Evolutionary conservation across 2,888 invertebrate genomes (phyloP), one percentile per base, ranked within the genome.

Genomic region (Mythimna loreyi): DNA sequence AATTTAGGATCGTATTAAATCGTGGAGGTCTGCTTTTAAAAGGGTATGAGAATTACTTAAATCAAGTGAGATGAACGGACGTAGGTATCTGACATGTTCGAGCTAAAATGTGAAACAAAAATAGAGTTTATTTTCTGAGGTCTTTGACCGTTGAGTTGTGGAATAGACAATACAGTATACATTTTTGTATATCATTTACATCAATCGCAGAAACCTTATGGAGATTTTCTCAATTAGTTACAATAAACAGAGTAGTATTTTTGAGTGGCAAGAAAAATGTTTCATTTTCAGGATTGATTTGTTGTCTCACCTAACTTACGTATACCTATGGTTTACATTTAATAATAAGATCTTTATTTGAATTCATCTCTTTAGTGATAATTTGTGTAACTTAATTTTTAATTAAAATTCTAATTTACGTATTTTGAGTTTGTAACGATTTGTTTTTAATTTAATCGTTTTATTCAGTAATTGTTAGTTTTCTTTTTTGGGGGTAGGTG

Each of bases 61-160:
- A 58, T 63, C 62, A 67, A 76, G 75, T 75, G 69, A 63, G 76
- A 76, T 75, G 69, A 52, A 80, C 45, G 58, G 58, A 36, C 45
- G 68, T 50, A 36, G 23, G 47, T 36, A 59, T 56, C 40, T 75
- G 75, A 67, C 69, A 52, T 52, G 33, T 43, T 47, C 67, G 49
- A 47, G 23, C 30, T 3, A 25, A 50, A 75, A 61, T 74, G 49
- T 47, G 45, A 55, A 62, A 80, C 49, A 80, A 62, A 75, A 47
- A 25, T 60, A 47, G 16, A 28, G 25, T 8, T 2, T 60, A 30
- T 73, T 28, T 52, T 57, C 21, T 8, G 40, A 52, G 62, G 40
- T 33, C 19, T n/a, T 57, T 57, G 45, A 11, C 5, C 13, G 19
- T 21, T 5, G 21, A 40, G 11, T 64, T 23, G 8, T 66, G 28